Base-by-base conservation (phyloP, 2,888 invertebrate species). In the Orthonychiurus folsomi region DNA sequence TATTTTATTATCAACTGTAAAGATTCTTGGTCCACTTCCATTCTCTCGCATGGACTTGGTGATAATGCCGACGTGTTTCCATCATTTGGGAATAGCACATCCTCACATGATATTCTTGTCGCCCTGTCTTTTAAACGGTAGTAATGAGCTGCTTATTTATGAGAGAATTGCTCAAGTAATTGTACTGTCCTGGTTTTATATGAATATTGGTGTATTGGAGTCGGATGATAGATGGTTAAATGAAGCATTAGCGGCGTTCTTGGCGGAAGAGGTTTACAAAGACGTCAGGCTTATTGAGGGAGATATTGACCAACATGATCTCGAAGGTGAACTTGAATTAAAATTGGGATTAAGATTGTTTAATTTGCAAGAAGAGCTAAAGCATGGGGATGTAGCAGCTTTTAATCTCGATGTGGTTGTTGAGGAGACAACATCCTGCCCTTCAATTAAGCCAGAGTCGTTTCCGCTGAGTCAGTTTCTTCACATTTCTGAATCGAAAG, bases 151-250 rank as follows among this genome's bases (percentile, higher is more conserved):
- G 1, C 18, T 59, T 1, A 64, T 76, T 74, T 61, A 62, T n/a
- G 68, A 74, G 21, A 67, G 77, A 20, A 56, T 79, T 24, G 74
- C 77, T 3, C 78, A 78, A 70, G 78, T 78, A 70, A 60, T 79
- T n/a, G 73, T 75, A 60, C 79, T 79, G 65, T 75, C 76, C 1
- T 79, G 79, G 79, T 79, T 79, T 73, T 79, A 79, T 0, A 67
- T 79, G 2, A 66, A 76, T 18, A 76, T 79, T 60, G 79, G 79
- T 20, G 77, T 78, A 3, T 63, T 70, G 28, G 78, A 79, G 70
- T 79, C 79, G 79, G 76, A 76, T n/a, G 79, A 79, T 71, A 79
- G 79, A 68, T 79, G 79, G 79, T 71, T 79, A 15, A 78, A 78
- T 62, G 79, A 79, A 70, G 79, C 79, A 9, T 78, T 79, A 71